Percentiles rank a stretch among this genome's conserved stretches.
phyloP scores from a whole-genome alignment of 2,888 invertebrate genomes.

The Dione juno region DNA sequence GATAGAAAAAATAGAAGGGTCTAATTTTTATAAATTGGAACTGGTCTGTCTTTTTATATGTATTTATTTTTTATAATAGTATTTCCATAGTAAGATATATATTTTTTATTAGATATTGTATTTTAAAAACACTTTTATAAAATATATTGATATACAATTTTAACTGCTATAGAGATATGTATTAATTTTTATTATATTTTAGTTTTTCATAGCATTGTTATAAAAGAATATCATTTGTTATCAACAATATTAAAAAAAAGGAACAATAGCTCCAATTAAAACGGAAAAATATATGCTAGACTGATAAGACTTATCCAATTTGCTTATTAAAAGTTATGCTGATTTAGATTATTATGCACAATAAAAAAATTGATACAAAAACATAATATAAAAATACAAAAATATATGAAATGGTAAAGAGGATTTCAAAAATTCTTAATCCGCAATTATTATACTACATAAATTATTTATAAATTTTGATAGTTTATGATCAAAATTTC shows the following conservation, averaged over 20 bases:
- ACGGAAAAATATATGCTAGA: not conserved
- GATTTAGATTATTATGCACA: not conserved
- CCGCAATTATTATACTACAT: no score
- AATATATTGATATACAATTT: not conserved
- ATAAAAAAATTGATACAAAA: not conserved
- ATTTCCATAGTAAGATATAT: not conserved
- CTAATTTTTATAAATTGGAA: no score
- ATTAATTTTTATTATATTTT: not conserved
- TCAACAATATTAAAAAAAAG: not conserved
- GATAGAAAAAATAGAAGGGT: no score
- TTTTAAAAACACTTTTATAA: not conserved
- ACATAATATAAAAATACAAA: not conserved
- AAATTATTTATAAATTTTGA: no score
- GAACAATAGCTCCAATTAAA: constrained; percentile 1
- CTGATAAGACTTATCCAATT: not conserved
- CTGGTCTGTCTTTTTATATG: no score
- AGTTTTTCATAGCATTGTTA: not conserved
- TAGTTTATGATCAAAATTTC: no score
- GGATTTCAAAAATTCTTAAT: not conserved
- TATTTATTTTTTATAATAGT: no score
- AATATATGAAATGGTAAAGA: not conserved
- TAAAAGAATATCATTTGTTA: not conserved
- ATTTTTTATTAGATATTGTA: not conserved
- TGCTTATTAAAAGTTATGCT: not conserved
- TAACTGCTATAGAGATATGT: constrained; percentile 6